Base-by-base conservation (phyloP, 2,797 vertebrate genomes). In the Gila robusta region DNA sequence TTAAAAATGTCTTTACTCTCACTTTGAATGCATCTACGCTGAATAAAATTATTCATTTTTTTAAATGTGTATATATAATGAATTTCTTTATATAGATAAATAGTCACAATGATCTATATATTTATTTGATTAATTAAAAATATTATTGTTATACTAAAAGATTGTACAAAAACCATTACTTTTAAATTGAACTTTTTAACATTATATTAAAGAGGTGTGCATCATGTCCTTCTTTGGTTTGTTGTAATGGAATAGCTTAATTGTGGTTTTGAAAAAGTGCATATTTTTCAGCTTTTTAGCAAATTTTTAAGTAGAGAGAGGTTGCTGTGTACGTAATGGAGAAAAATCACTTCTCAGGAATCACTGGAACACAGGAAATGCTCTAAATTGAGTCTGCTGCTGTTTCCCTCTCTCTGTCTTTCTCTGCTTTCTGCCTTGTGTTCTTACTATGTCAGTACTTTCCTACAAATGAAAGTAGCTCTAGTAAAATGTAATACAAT, bases 361-460 rank as follows among this genome's bases (percentile, higher is more conserved):
- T 95, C 94, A 95, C 95, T 92, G 94, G 96, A 96, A 95, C 95
- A 96, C 96, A 97, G 97, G 97, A 98, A 98, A 96, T 97, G 95
- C 95, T 96, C 94, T 95, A 79, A 79, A 85, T 44, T 47, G 49
- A 47, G 64, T 44, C 35, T 41, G 52, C 92, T 95, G 62, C 19
- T 67, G 14, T 78, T 49, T 83, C 32, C 17, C 62, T 56, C 69
- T 87, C 35, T 39, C 21, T 66, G 11, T 83, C 23, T 56, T 41
- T 56, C 67, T 76, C 14, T 49, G 16, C 26, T 62, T 37, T 90
- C 64, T 52, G 16, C 28, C 62, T 76, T 23, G 59, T 9, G 35
- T 19, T 82, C 28, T 73, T 44, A 66, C 21, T 3, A 66, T 66
- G 0, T 19, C 12, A 62, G 17, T 47, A 12, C 7, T 83, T 83